Evolutionary conservation across 2,888 invertebrate genomes (phyloP).

Genomic region (Ormyrus pomaceus): DNA sequence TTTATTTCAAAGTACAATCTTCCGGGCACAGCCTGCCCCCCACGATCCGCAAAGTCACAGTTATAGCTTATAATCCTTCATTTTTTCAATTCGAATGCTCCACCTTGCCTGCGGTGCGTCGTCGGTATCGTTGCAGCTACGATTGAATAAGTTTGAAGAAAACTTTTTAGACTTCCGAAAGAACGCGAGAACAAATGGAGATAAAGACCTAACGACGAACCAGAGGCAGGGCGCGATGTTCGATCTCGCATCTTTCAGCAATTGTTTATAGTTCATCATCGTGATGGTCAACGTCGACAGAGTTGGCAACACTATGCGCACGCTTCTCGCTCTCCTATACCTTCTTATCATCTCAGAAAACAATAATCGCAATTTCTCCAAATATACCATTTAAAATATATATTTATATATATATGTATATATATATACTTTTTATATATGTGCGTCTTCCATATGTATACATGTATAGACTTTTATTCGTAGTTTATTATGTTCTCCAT

Average conservation of each 20-base stretch:
- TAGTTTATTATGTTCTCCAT: constrained; percentile 71
- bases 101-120: constrained; percentile 36
- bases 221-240: constrained; percentile 44
- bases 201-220: constrained; percentile 29
- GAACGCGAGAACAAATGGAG: neutral
- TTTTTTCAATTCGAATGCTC: constrained; percentile 40
- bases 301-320: constrained; percentile 58
- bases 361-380: constrained; percentile 65
- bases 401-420: constrained; percentile 64
- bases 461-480: constrained; percentile 66
- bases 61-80: constrained; percentile 69
- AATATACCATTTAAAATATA: constrained; percentile 71
- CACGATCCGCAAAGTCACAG: constrained; percentile 75
- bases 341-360: constrained; percentile 63
- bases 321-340: constrained; percentile 49
- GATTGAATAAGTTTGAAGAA: too few relatives aligned
- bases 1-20: neutral
- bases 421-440: constrained; percentile 55
- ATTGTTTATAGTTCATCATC: constrained; percentile 46
- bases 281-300: constrained; percentile 56
- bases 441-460: constrained; percentile 64
- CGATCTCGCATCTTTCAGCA: constrained; percentile 54
- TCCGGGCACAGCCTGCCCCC: constrained; percentile 72
- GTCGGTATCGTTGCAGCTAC: neutral
- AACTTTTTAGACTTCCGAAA: neutral